Evolutionary conservation across 2,797 vertebrate species (phyloP).

Genomic region (Molossus molossus): DNA sequence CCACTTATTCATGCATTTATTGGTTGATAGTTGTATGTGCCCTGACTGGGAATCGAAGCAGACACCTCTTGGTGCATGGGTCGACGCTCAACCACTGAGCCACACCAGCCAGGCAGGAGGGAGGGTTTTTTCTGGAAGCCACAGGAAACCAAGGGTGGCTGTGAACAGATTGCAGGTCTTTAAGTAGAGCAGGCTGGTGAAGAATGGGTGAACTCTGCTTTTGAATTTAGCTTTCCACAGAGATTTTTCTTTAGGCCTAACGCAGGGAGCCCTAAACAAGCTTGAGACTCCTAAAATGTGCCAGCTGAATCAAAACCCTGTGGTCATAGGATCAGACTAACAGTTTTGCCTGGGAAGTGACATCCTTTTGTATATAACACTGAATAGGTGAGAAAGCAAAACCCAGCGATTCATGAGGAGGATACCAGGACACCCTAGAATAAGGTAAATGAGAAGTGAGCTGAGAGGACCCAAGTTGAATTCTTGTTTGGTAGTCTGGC

Average conservation of each 20-base stretch:
- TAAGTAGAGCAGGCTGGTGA: not conserved
- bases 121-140: slow-evolving; percentile 10
- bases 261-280: not conserved
- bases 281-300: slow-evolving; percentile 40
- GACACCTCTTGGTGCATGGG: no score
- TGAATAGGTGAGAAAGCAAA: not conserved
- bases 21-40: not conserved
- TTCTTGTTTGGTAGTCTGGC: not conserved
- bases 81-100: no score
- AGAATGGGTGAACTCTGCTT: slow-evolving; percentile 32
- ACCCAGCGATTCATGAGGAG: not conserved
- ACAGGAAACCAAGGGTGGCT: not conserved
- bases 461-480: not conserved
- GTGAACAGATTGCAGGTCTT: slow-evolving; percentile 35
- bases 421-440: not conserved
- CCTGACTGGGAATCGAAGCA: no score
- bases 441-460: slow-evolving; percentile 18
- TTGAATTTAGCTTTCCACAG: slow-evolving; percentile 48
- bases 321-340: not conserved
- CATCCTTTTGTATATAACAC: slow-evolving; percentile 36
- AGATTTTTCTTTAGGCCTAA: slow-evolving; percentile 57
- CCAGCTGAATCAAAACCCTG: slow-evolving; percentile 26
- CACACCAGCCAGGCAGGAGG: no score
- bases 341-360: not conserved
- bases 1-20: not conserved